A percentile compares a stretch with the other conserved stretches of the same genome.
phyloP scores from a whole-genome alignment of 2,888 invertebrate genomes.

The Chloroclystis v-ata region DNA sequence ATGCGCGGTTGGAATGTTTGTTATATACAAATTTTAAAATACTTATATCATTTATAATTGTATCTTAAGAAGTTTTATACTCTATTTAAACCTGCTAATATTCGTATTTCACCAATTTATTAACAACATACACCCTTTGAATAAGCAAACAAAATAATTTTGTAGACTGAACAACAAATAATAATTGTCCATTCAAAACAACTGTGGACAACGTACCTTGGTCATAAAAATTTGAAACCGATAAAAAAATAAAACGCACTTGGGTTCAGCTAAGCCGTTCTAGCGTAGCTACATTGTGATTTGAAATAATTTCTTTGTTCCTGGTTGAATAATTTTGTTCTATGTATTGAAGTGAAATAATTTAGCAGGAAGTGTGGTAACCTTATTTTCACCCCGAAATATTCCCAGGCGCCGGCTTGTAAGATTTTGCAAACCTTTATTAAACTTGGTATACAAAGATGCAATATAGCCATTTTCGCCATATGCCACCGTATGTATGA shows the following conservation, averaged over 20 bases:
- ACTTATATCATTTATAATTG: no score
- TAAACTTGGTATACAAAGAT: constrained; percentile 21
- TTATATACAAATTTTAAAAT: no score
- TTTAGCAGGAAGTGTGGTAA: neutral
- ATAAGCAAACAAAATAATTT: constrained; percentile 18
- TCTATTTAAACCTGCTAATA: no score
- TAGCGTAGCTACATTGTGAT: no score
- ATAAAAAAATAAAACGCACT: no score
- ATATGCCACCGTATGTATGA: constrained; percentile 25
- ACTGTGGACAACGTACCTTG: constrained; percentile 15
- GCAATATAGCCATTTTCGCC: constrained; percentile 28
- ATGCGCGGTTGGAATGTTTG: no score
- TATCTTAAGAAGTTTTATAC: no score
- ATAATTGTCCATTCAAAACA: constrained; percentile 25
- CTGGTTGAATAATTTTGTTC: no score
- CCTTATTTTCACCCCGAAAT: neutral
- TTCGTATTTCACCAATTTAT: no score
- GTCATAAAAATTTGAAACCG: neutral
- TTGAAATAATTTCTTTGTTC: no score
- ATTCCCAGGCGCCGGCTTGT: neutral
- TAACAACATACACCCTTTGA: no score
- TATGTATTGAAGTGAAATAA: neutral
- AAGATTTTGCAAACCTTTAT: constrained; percentile 15
- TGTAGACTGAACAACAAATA: constrained; percentile 22
- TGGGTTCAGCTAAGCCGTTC: no score